Percentiles rank a stretch among this genome's conserved stretches.
Conservation (phyloP, 2,888 invertebrate genomes). For the Halocaridina rubra region DNA sequence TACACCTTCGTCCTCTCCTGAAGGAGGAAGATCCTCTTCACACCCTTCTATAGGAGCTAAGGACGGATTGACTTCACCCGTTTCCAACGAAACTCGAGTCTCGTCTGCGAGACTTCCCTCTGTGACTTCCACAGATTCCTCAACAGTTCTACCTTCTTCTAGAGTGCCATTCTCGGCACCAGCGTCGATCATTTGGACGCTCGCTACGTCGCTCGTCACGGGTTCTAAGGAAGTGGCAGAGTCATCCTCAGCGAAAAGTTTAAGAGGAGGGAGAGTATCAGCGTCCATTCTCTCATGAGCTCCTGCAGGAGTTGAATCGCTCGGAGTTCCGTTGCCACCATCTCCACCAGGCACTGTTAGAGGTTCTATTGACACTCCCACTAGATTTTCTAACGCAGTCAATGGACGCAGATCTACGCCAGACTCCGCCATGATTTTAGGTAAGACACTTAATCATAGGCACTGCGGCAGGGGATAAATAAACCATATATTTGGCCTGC, state of each 20-base stretch:
- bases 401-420: constrained; percentile 46
- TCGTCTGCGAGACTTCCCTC: too few relatives aligned
- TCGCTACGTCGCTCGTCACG: too few relatives aligned
- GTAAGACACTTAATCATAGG: not conserved
- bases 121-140: not conserved
- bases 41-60: not conserved
- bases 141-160: not conserved
- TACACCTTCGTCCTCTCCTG: not conserved
- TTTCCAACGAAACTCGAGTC: too few relatives aligned
- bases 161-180: not conserved
- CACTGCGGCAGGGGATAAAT: too few relatives aligned
- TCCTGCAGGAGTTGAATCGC: not conserved
- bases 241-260: not conserved
- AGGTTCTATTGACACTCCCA: constrained; percentile 40
- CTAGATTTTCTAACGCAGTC: constrained; percentile 48
- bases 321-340: not conserved
- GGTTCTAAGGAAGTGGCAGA: too few relatives aligned
- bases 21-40: not conserved
- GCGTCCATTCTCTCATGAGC: constrained; percentile 23
- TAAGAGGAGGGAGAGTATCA: not conserved
- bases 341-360: constrained; percentile 12
- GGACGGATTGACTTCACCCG: not conserved
- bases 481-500: not conserved
- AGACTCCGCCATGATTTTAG: constrained; percentile 57
- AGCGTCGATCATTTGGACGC: not conserved